phyloP scores from a whole-genome alignment of 2,888 invertebrate genomes.

The Oscheius sp. region DNA sequence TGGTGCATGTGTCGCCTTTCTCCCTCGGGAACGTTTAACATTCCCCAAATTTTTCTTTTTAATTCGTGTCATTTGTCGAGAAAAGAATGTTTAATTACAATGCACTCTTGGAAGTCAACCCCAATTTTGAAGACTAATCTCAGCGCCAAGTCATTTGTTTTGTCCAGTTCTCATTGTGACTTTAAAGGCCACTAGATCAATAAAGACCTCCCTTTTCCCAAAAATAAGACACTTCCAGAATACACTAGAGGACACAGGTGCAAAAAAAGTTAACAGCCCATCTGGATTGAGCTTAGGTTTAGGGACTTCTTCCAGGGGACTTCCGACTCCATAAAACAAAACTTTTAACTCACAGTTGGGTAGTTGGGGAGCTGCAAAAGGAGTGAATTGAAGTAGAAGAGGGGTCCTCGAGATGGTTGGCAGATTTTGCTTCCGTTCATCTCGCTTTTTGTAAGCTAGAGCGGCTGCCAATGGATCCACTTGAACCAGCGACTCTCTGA shows the following conservation, averaged over 20 bases:
- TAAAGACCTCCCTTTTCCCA: neutral
- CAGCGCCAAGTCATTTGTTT: constrained; percentile 11
- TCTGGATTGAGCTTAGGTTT: too few relatives aligned
- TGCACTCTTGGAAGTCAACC: too few relatives aligned
- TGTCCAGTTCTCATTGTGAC: constrained; percentile 25
- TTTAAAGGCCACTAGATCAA: constrained; percentile 9
- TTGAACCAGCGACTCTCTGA: constrained; percentile 58
- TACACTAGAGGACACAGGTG: constrained; percentile 4
- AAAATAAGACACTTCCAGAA: neutral
- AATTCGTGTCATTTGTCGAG: too few relatives aligned
- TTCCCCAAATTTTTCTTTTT: too few relatives aligned
- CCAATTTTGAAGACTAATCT: too few relatives aligned
- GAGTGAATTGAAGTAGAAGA: constrained; percentile 58
- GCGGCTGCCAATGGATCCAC: constrained; percentile 58
- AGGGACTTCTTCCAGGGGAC: too few relatives aligned
- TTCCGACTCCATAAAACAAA: too few relatives aligned
- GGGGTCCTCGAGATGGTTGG: constrained; percentile 54
- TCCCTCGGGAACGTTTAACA: too few relatives aligned
- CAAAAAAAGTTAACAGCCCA: constrained; percentile 8
- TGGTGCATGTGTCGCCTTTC: too few relatives aligned
- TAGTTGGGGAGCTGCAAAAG: constrained; percentile 37
- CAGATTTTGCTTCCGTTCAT: constrained; percentile 33
- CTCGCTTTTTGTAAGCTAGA: constrained; percentile 44
- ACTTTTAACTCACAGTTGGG: constrained; percentile 47
- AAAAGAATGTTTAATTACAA: too few relatives aligned